Conservation (phyloP, 2,797 vertebrate genomes). For the Chaenodraco wilsoni region DNA sequence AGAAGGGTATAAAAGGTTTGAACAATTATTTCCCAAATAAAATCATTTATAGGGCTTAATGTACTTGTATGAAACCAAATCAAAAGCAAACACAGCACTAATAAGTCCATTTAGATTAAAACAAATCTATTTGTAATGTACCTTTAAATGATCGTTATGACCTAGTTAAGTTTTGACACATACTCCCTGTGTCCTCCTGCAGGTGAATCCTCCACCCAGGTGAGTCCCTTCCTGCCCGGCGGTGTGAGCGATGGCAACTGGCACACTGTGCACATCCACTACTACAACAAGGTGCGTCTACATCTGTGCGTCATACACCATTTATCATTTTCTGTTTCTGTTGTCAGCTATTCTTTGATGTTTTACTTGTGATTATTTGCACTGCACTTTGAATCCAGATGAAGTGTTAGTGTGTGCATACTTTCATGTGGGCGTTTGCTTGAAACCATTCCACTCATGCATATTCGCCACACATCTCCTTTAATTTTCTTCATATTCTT, state of each 20-base stretch:
- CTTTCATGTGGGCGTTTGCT: slow-evolving; percentile 37
- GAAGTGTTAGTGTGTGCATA: slow-evolving; percentile 33
- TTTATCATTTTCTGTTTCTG: not conserved
- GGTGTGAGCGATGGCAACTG: slow-evolving; percentile 98
- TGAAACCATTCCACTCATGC: slow-evolving; percentile 61
- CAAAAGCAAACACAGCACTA: not conserved
- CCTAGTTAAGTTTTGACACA: not conserved
- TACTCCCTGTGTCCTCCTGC: slow-evolving; percentile 24
- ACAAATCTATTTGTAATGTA: not conserved
- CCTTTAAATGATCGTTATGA: not conserved
- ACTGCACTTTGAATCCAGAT: slow-evolving; percentile 36
- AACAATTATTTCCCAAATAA: not conserved
- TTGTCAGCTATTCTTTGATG: slow-evolving; percentile 11
- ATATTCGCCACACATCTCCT: slow-evolving; percentile 59
- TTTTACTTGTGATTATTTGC: slow-evolving; percentile 16
- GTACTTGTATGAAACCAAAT: not conserved
- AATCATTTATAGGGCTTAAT: not conserved
- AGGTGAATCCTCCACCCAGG: slow-evolving; percentile 96
- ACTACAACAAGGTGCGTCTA: slow-evolving; percentile 94
- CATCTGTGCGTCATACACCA: not conserved
- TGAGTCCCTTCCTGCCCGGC: slow-evolving; percentile 91
- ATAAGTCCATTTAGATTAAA: not conserved
- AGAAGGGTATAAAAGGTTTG: not conserved
- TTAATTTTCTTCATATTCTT: slow-evolving; percentile 75
- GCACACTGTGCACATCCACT: slow-evolving; percentile 94